A percentile compares a stretch with the other conserved stretches of the same genome.
These are phyloP conservation scores for Pachyuromys duprasi DNA, from an alignment of 2,797 vertebrate species.

Conservation along the genomic window DNA sequence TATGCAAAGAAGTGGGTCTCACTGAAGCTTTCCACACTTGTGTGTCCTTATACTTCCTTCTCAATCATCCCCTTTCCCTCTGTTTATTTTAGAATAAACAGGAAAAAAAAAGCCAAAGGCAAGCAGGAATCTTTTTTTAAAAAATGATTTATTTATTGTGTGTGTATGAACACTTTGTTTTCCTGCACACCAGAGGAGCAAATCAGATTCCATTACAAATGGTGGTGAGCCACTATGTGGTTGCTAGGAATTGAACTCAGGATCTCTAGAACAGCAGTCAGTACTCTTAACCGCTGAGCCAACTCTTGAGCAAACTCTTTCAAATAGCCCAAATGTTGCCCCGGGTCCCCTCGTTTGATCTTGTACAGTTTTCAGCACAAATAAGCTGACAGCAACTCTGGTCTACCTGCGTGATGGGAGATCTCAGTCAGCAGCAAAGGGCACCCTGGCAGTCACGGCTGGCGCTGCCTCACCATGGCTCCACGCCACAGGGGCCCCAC, in stretches of 20 bases:
- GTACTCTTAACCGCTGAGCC: too few relatives aligned
- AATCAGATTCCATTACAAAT: too few relatives aligned
- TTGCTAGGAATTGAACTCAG: too few relatives aligned
- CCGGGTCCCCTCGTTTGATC: not conserved
- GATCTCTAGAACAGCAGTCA: too few relatives aligned
- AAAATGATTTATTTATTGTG: too few relatives aligned
- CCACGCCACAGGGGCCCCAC: too few relatives aligned
- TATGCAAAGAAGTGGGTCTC: too few relatives aligned
- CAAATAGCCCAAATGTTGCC: not conserved
- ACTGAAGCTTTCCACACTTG: not conserved
- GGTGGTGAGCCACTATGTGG: too few relatives aligned
- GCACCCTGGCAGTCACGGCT: not conserved
- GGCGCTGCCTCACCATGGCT: not conserved
- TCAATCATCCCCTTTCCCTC: not conserved
- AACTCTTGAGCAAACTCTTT: not conserved
- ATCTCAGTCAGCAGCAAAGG: not conserved
- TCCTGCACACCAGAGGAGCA: too few relatives aligned
- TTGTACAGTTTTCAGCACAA: constrained; percentile 4
- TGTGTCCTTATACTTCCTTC: not conserved
- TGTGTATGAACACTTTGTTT: too few relatives aligned
- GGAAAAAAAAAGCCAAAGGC: not conserved
- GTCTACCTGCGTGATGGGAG: rapidly evolving
- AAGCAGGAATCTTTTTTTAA: not conserved
- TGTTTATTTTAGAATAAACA: constrained; percentile 2
- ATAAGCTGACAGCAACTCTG: not conserved